A percentile compares a stretch with the other conserved stretches of the same genome.
phyloP scores from a whole-genome alignment of 2,113 vertebrate genomes.

The Hemibates koningsi region DNA sequence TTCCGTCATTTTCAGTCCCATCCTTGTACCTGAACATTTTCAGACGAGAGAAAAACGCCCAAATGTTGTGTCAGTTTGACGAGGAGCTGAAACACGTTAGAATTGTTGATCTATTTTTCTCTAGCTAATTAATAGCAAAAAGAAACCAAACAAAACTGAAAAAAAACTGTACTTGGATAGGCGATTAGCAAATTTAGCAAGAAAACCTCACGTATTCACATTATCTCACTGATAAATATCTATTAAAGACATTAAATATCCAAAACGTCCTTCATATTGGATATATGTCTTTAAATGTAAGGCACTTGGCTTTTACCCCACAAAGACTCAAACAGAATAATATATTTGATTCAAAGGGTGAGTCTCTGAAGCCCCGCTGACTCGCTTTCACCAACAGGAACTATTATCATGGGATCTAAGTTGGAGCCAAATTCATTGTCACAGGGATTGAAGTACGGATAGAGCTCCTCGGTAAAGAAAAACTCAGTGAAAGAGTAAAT shows the following conservation, averaged over 20 bases:
- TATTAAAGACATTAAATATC: background rate
- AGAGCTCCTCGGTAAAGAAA: slow-evolving; percentile 19
- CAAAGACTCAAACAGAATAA: background rate
- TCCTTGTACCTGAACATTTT: background rate
- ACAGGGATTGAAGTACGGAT: slow-evolving; percentile 49
- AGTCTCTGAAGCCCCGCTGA: background rate
- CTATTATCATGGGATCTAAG: slow-evolving; percentile 22
- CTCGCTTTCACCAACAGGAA: background rate
- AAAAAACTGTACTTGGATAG: background rate
- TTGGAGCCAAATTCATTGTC: slow-evolving; percentile 49
- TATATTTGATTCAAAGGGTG: background rate
- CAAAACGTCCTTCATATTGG: background rate
- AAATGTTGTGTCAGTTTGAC: background rate
- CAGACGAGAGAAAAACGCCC: background rate
- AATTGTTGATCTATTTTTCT: background rate
- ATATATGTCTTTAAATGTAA: background rate
- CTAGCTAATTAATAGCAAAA: background rate
- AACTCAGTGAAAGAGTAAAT: slow-evolving; percentile 26
- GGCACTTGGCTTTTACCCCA: background rate
- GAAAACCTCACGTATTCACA: background rate
- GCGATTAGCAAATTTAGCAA: background rate
- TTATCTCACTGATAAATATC: background rate
- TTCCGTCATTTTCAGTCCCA: background rate
- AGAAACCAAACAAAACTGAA: background rate
- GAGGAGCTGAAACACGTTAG: background rate